These are phyloP conservation scores for Archilochus colubris DNA, from an alignment of 2,113 vertebrate species.

Conservation along the genomic window DNA sequence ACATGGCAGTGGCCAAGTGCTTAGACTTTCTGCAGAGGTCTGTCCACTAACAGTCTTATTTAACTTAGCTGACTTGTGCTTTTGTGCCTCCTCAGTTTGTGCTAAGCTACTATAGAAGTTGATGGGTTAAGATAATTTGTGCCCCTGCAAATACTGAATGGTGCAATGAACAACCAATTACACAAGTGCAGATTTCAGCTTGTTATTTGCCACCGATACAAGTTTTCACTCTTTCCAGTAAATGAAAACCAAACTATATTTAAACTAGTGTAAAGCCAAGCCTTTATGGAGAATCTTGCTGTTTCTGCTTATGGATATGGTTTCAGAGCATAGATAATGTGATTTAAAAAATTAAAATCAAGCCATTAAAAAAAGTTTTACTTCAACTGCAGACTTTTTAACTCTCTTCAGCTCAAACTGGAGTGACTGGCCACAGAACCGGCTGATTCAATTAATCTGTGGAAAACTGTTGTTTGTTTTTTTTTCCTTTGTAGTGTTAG, in stretches of 20 bases:
- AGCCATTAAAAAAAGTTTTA: background rate
- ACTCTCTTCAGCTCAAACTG: background rate
- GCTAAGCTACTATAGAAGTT: background rate
- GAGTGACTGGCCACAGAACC: background rate
- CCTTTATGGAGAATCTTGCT: background rate
- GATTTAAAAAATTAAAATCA: background rate
- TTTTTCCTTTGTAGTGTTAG: background rate
- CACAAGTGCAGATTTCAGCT: background rate
- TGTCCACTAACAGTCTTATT: background rate
- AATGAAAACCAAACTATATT: background rate
- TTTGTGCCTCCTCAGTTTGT: background rate
- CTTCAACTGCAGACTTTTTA: background rate
- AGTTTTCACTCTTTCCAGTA: background rate
- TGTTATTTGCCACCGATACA: background rate
- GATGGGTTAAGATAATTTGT: background rate
- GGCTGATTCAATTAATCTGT: background rate
- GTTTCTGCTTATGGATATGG: background rate
- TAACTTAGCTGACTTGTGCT: background rate
- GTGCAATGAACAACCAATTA: background rate
- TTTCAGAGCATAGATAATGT: background rate
- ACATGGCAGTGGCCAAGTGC: background rate
- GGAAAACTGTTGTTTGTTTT: background rate
- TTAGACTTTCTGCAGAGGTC: background rate
- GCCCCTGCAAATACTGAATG: background rate
- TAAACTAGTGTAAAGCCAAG: background rate